Evolutionary conservation across 2,888 invertebrate species (phyloP), one percentile per base, ranked within the genome.

Genomic region (Neria commutata): DNA sequence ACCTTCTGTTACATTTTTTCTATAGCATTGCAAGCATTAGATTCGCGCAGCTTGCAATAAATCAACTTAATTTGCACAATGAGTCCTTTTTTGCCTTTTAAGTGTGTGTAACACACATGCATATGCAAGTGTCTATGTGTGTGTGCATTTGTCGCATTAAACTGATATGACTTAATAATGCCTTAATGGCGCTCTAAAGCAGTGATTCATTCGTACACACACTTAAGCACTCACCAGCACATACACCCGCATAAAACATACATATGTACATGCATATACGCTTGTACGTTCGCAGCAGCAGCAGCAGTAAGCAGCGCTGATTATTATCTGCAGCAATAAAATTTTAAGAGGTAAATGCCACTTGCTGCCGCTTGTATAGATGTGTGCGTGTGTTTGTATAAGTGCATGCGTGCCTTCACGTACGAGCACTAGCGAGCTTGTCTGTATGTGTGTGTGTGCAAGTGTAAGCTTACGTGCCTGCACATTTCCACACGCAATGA

Each of bases 261-360:
- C 37, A 37, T n/a, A 14, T 37, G 37, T n/a, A 37, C 37, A 37
- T n/a, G n/a, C 37, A n/a, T n/a, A 14, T n/a, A 37, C 10, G 11
- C 37, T 14, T 37, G 37, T n/a, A 14, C 37, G 37, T n/a, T 4
- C 6, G 37, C 14, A 37, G 4, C 6, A n/a, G n/a, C n/a, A n/a
- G n/a, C n/a, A n/a, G n/a, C n/a, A 8, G 6, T 29, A 29, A 8
- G 29, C 6, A 6, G 11, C n/a, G 10, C 37, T 14, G 37, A 14
- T 37, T 37, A 37, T n/a, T 37, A 37, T 37, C 37, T 37, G 37
- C 37, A 37, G 37, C 37, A n/a, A 37, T 37, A 37, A 37, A 37
- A 37, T 37, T 37, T 37, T n/a, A 37, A 11, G 37, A 37, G 37
- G 37, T 37, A n/a, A n/a, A n/a, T n/a, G n/a, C n/a, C n/a, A 8